Conservation (phyloP, 1,140 invertebrate genomes). For the roundworm (Caenorhabditis elegans) region WBcel235 BX284603.4:8510501-8511000, state of each 20-base stretch:
- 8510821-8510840: background rate
- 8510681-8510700: conserved; percentile 17
- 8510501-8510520: background rate
- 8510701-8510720: background rate
- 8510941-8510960: too few species aligned
- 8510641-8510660: conserved; percentile 10
- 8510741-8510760: background rate
- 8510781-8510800: background rate
- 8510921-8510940: too few species aligned
- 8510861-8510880: background rate
- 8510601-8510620: background rate
- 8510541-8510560: too few species aligned
- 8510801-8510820: background rate
- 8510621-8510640: background rate
- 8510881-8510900: too few species aligned
- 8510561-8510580: background rate
- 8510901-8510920: too few species aligned
- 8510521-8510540: too few species aligned
- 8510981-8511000: too few species aligned
- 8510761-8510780: background rate
- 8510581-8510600: background rate
- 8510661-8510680: conserved; percentile 26
- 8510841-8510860: background rate
- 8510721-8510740: conserved; percentile 12
- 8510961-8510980: too few species aligned